Evolutionary conservation across 2,888 invertebrate genomes (phyloP).

Genomic region (Oscheius sp.): DNA sequence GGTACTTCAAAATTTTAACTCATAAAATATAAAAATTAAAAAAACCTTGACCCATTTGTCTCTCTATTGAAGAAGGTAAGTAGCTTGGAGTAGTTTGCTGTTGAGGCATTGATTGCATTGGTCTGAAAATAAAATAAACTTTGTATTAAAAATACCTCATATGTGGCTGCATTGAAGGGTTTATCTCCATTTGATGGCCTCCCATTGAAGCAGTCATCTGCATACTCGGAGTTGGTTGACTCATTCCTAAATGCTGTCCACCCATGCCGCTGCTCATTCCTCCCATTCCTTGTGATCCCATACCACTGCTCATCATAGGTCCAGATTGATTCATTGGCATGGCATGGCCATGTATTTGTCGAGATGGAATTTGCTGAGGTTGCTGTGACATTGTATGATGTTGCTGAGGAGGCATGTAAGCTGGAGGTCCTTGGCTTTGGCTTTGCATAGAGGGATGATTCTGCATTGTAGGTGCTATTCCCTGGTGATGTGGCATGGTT

Average conservation of each 20-base stretch:
- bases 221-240: not conserved
- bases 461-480: not conserved
- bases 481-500: not conserved
- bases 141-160: not conserved
- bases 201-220: not conserved
- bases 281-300: not conserved
- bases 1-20: not conserved
- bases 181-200: not conserved
- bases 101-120: not conserved
- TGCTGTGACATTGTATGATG: no score
- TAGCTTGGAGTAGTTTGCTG: conserved; percentile 7
- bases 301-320: not conserved
- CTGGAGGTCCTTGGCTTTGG: no score
- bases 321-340: no score
- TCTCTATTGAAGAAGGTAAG: not conserved
- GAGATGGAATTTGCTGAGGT: no score
- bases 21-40: not conserved
- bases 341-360: no score
- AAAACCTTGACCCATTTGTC: not conserved
- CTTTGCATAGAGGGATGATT: no score
- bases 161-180: not conserved
- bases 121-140: not conserved
- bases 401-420: no score
- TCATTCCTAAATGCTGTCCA: not conserved
- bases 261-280: conserved; percentile 7